These are phyloP conservation scores for Anagyrus pseudococci DNA, from an alignment of 2,888 invertebrate species.

Conservation along the genomic window DNA sequence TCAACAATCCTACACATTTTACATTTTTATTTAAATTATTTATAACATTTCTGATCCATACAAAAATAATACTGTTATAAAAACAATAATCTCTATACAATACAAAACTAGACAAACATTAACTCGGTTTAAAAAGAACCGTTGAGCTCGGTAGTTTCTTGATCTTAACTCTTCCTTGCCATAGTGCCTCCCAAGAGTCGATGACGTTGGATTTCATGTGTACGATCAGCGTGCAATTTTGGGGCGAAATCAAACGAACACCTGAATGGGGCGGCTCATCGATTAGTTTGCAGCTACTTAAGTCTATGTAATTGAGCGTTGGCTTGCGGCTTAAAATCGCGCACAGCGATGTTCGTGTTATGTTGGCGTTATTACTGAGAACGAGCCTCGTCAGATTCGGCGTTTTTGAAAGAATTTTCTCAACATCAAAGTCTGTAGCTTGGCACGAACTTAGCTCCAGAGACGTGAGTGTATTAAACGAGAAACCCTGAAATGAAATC, in stretches of 20 bases:
- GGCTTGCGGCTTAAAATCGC: conserved; percentile 49
- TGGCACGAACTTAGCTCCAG: conserved; percentile 53
- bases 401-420: conserved; percentile 46
- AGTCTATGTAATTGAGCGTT: conserved; percentile 49
- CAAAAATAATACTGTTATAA: neutral
- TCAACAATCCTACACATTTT: neutral
- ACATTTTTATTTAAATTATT: neutral
- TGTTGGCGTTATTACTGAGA: conserved; percentile 48
- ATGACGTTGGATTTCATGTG: conserved; percentile 48
- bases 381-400: conserved; percentile 50
- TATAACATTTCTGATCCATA: neutral
- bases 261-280: conserved; percentile 43
- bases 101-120: conserved; percentile 16
- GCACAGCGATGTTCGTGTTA: conserved; percentile 47
- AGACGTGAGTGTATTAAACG: conserved; percentile 48
- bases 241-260: conserved; percentile 47
- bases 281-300: conserved; percentile 50
- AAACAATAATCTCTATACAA: neutral
- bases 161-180: conserved; percentile 47
- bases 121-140: conserved; percentile 50
- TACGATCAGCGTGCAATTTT: conserved; percentile 49
- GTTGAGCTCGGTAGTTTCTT: conserved; percentile 48
- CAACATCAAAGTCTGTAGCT: conserved; percentile 50
- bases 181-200: conserved; percentile 51
- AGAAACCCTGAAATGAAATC: conserved; percentile 33